Base-by-base conservation (phyloP, 2,888 invertebrate species). In the Luffia ferchaultella region DNA sequence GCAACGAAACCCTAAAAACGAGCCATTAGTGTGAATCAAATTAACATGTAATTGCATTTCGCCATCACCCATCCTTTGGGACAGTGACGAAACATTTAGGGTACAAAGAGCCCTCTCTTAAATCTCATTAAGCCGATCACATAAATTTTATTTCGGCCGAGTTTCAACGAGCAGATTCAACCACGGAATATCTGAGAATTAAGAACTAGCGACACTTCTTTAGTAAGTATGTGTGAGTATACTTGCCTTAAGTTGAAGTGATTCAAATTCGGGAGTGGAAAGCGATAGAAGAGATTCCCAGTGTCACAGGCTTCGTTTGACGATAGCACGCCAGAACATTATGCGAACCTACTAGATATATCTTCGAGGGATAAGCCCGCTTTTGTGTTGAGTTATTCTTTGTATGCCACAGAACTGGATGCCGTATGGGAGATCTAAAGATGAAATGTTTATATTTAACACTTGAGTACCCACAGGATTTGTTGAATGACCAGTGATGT, bases 121-220 rank as follows among this genome's bases (percentile, higher is more conserved):
- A 45, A 16, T 45, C 45, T 5, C 45, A 45, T 45, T 18, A 45
- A 45, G 2, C 45, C 45, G 17, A 18, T 45, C 45, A 18, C 45
- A 45, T 45, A 45, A 45, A 45, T 45, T 45, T 45, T 45, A 45
- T 45, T 45, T 45, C 18, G 17, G 30, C 30, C 5, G 30, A 5
- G 43, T 5, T 16, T n/a, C 43, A 43, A 43, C n/a, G n/a, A n/a
- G n/a, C n/a, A n/a, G n/a, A n/a, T n/a, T n/a, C n/a, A n/a, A n/a
- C n/a, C n/a, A n/a, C n/a, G n/a, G n/a, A n/a, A n/a, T n/a, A n/a
- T n/a, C n/a, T n/a, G n/a, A n/a, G n/a, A n/a, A n/a, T n/a, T n/a
- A n/a, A n/a, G n/a, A n/a, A n/a, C n/a, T n/a, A n/a, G n/a, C n/a
- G n/a, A n/a, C n/a, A n/a, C n/a, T n/a, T n/a, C n/a, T n/a, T n/a